Base-by-base conservation (phyloP, 1,140 invertebrate genomes). In the Pseudachorutes palmiensis region DNA sequence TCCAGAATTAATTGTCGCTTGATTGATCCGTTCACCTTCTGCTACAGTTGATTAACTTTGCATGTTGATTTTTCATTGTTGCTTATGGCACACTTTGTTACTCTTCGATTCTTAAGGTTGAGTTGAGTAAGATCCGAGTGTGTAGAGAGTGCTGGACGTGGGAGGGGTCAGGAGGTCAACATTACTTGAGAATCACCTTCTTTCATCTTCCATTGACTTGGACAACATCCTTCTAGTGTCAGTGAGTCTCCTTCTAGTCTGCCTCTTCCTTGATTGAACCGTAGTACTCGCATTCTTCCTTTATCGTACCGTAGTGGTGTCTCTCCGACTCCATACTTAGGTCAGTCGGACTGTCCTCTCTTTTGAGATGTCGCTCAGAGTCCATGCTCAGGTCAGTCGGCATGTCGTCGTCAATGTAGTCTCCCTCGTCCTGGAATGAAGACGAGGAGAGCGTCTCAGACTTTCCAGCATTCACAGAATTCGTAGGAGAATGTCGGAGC, bases 401-500 rank as follows among this genome's bases (percentile, higher is more conserved):
- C 68, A 76, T 73, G 22, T 76, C 73, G 28, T 76, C 75, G 33
- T 63, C 61, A 2, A 63, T 19, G 32, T 77, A 68, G 24, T 74
- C 69, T 49, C 61, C 57, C 14, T 55, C 51, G n/a, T 71, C 66
- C 14, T 59, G 58, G 57, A 73, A 73, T 16, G 65, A 55, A 16
- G 49, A 1, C 14, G 72, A 73, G 9, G 65, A 41, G 16, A 64
- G 1, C 14, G 72, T 62, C 26, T 68, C 66, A 28, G 60, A 63
- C 63, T 73, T 73, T 36, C 70, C 70, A 60, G 71, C 69, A 14
- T 14, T 26, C 58, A 74, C 41, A 26, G 74, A 72, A n/a, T n/a
- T n/a, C 28, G 70, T 64, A 30, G 72, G 72, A 32, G 72, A 71
- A 78, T 93, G 89, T n/a, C 91, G 83, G 66, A 94, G 78, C 65